phyloP scores from a whole-genome alignment of 2,888 invertebrate genomes.

The Hydrotaea diabolus region DNA sequence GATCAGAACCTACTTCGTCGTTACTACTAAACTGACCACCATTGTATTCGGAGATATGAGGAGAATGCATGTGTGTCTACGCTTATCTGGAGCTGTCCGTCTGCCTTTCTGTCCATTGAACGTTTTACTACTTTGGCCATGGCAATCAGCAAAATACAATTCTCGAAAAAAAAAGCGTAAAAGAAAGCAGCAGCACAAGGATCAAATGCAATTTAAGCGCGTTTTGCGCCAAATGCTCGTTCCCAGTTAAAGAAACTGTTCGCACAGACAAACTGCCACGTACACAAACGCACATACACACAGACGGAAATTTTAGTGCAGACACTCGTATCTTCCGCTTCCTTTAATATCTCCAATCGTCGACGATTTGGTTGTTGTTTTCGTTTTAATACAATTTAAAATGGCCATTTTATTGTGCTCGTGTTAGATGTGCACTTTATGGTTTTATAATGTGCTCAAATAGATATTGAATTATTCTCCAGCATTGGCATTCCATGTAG shows the following conservation, averaged over 20 bases:
- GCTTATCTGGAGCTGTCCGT: slow-evolving; percentile 26
- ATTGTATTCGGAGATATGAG: not conserved
- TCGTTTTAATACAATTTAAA: slow-evolving; percentile 51
- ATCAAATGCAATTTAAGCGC: slow-evolving; percentile 62
- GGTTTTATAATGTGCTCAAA: slow-evolving; percentile 50
- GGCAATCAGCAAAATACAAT: slow-evolving; percentile 43
- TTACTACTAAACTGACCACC: not conserved
- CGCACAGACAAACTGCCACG: not conserved
- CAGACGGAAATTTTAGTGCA: not conserved
- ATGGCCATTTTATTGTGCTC: slow-evolving; percentile 40
- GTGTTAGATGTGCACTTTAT: slow-evolving; percentile 49
- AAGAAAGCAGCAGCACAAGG: slow-evolving; percentile 29
- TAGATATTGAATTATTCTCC: slow-evolving; percentile 34
- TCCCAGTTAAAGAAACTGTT: slow-evolving; percentile 42
- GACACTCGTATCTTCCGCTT: slow-evolving; percentile 43
- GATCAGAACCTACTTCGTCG: not conserved
- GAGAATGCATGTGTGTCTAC: not conserved
- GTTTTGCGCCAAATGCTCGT: slow-evolving; percentile 55
- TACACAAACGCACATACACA: not conserved
- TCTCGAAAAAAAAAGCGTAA: not conserved
- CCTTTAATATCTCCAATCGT: slow-evolving; percentile 19
- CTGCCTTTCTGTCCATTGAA: slow-evolving; percentile 1
- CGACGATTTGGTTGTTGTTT: slow-evolving; percentile 31
- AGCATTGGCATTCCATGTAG: not conserved
- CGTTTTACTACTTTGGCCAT: slow-evolving; percentile 33